phyloP scores from a whole-genome alignment of 1,140 invertebrate genomes.

The Adoxophyes honmai region DNA sequence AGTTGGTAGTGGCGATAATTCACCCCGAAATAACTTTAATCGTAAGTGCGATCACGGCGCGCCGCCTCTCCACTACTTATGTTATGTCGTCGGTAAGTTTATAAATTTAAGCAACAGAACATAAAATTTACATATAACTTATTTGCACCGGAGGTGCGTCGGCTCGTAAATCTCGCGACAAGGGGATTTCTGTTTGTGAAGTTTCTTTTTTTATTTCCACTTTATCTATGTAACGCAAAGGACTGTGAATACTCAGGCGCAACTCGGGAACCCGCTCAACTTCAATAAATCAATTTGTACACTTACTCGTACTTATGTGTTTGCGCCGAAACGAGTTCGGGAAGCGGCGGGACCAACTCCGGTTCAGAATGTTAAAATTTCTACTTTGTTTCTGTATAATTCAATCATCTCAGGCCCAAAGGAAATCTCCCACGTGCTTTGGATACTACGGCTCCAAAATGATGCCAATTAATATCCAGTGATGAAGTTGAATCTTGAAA shows the following conservation, averaged over 20 bases:
- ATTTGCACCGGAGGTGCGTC: conserved; percentile 61
- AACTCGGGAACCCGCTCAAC: conserved; percentile 64
- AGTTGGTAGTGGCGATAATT: neutral
- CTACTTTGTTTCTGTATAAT: conserved; percentile 12
- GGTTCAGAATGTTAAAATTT: conserved; percentile 33
- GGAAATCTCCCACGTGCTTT: conserved; percentile 13
- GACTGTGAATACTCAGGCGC: conserved; percentile 68
- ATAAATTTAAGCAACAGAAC: conserved; percentile 30
- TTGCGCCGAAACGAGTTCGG: conserved; percentile 41
- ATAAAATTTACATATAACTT: conserved; percentile 72
- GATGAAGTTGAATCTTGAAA: conserved; percentile 19
- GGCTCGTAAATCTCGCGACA: conserved; percentile 73
- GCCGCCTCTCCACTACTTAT: neutral
- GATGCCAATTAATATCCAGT: neutral
- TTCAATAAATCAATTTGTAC: conserved; percentile 77
- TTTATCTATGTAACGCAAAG: conserved; percentile 72
- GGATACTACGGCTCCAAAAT: neutral
- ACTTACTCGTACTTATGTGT: conserved; percentile 70
- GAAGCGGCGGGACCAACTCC: conserved; percentile 46
- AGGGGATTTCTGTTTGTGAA: conserved; percentile 75
- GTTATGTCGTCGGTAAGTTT: conserved; percentile 1
- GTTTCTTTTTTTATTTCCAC: conserved; percentile 72
- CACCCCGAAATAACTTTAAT: neutral
- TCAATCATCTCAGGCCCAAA: conserved; percentile 3
- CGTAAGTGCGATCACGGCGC: neutral